phyloP scores from a whole-genome alignment of 2,888 invertebrate genomes.

The Macrosoma leucophasiata region DNA sequence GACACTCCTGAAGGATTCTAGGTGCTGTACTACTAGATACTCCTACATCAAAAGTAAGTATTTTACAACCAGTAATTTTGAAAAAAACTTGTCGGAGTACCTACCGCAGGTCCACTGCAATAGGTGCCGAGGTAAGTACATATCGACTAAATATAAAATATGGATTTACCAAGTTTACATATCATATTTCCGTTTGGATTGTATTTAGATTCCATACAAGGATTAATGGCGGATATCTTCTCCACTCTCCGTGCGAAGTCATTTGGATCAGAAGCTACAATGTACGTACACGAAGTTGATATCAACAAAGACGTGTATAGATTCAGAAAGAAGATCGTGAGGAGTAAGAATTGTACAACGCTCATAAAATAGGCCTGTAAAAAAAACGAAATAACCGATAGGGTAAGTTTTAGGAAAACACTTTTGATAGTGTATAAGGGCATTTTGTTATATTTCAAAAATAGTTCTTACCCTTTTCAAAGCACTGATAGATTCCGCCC shows the following conservation, averaged over 20 bases:
- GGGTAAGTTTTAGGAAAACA: no score
- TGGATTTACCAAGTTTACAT: constrained; percentile 44
- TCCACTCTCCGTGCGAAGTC: constrained; percentile 38
- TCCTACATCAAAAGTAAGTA: no score
- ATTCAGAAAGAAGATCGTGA: constrained; percentile 64
- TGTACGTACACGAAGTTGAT: constrained; percentile 56
- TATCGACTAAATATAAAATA: background rate
- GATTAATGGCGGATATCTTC: constrained; percentile 34
- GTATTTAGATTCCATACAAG: constrained; percentile 41
- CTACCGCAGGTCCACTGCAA: no score
- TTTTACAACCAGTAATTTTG: no score
- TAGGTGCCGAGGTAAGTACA: background rate
- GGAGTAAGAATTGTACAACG: constrained; percentile 61
- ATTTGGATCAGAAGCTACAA: constrained; percentile 36
- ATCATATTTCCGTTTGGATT: constrained; percentile 56
- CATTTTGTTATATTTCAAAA: background rate
- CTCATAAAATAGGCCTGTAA: constrained; percentile 70
- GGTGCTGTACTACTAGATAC: no score
- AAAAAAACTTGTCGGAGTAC: no score
- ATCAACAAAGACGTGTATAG: constrained; percentile 60
- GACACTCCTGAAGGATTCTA: no score
- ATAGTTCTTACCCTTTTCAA: constrained; percentile 48
- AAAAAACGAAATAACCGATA: no score
- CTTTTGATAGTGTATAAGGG: background rate
- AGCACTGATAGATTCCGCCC: constrained; percentile 60